These are phyloP conservation scores for Pimephales promelas DNA, from an alignment of 2,113 vertebrate species.

Conservation along the genomic window DNA sequence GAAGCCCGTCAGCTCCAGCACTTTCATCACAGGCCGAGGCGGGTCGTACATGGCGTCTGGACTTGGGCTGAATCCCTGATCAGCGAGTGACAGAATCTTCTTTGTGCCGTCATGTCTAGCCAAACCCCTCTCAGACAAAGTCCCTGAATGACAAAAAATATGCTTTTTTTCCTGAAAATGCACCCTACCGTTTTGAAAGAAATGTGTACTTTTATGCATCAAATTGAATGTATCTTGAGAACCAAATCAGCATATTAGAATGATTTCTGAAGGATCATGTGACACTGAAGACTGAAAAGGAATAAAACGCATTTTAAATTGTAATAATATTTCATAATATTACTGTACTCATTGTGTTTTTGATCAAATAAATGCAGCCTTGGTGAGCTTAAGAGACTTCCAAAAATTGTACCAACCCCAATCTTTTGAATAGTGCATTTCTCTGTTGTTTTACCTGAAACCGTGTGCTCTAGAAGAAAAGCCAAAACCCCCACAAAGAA, in stretches of 20 bases:
- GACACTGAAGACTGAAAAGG: background rate
- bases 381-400: background rate
- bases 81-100: slow-evolving; percentile 16
- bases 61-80: background rate
- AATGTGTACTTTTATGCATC: too few species aligned
- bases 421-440: background rate
- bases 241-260: background rate
- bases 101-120: background rate
- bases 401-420: background rate
- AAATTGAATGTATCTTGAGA: background rate
- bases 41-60: slow-evolving; percentile 60
- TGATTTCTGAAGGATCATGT: background rate
- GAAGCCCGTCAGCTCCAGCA: slow-evolving; percentile 57
- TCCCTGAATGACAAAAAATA: slow-evolving; percentile 63
- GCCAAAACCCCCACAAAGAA: slow-evolving; percentile 82
- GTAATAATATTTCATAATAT: background rate
- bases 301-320: background rate
- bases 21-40: slow-evolving; percentile 57
- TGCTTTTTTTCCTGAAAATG: too few species aligned
- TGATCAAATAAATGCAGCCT: background rate
- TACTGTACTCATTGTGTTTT: background rate
- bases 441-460: slow-evolving; percentile 75
- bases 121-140: slow-evolving; percentile 74
- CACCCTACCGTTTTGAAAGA: too few species aligned
- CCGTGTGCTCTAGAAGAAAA: slow-evolving; percentile 84